Conservation (phyloP, 2,888 invertebrate genomes). For the Chromoteleia sp. region DNA sequence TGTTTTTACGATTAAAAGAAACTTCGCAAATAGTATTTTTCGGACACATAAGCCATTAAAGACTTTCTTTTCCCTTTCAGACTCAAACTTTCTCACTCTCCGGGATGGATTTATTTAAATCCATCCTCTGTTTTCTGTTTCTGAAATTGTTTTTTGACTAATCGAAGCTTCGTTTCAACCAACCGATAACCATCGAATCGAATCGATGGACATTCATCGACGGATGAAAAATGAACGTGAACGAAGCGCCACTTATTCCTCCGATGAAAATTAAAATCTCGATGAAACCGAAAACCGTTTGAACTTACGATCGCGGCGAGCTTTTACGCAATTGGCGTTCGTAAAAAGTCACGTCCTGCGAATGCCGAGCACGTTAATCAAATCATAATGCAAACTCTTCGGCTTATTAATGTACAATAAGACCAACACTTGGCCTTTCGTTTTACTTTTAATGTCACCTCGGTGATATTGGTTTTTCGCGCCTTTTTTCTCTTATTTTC, state of each 20-base stretch:
- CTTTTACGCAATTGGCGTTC: constrained; percentile 9
- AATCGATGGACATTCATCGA: neutral
- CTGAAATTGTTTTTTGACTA: no score
- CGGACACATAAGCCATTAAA: constrained; percentile 2
- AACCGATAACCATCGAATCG: neutral
- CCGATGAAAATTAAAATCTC: neutral
- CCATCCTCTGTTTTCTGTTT: no score
- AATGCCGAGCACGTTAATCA: constrained; percentile 50
- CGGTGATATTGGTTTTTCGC: constrained; percentile 46
- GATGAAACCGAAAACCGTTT: constrained; percentile 3
- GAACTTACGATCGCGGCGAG: no score
- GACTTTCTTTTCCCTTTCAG: constrained; percentile 3
- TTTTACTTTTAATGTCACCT: constrained; percentile 44
- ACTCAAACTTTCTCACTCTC: no score
- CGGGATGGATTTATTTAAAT: no score
- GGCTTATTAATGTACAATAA: constrained; percentile 53
- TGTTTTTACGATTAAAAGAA: constrained; percentile 29
- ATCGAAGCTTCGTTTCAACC: neutral
- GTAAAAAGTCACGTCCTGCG: constrained; percentile 26
- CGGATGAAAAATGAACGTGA: neutral
- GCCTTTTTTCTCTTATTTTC: constrained; percentile 56
- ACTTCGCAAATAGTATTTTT: constrained; percentile 17
- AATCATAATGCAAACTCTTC: constrained; percentile 59
- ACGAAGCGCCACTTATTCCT: constrained; percentile 4
- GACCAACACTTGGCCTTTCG: constrained; percentile 29